phyloP scores from a whole-genome alignment of 2,797 vertebrate species.

The Alectoris magna region DNA sequence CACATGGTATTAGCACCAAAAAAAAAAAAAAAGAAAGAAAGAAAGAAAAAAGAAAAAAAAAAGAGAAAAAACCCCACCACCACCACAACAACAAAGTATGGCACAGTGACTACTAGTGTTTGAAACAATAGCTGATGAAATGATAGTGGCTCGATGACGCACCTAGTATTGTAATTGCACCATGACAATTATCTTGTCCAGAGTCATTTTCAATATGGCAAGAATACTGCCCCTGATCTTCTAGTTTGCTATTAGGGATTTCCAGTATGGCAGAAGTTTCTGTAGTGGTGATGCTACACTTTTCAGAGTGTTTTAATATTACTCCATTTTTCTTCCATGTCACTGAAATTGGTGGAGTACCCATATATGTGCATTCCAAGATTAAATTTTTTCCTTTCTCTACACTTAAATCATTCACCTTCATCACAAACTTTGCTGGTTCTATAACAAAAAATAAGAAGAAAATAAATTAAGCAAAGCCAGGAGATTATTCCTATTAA shows the following conservation, averaged over 20 bases:
- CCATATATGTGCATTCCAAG: slow-evolving; percentile 90
- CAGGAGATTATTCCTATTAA: not conserved
- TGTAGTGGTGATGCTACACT: slow-evolving; percentile 91
- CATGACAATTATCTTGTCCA: slow-evolving; percentile 89
- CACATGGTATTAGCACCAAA: slow-evolving; percentile 55
- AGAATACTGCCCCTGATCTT: slow-evolving; percentile 90
- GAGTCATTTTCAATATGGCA: slow-evolving; percentile 95
- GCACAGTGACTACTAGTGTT: slow-evolving; percentile 8
- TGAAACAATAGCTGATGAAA: not conserved
- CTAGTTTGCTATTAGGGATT: slow-evolving; percentile 88
- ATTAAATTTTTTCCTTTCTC: slow-evolving; percentile 91
- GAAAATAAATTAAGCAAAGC: slow-evolving; percentile 37
- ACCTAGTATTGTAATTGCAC: slow-evolving; percentile 91
- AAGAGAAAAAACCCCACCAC: too few relatives aligned
- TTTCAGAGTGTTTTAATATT: slow-evolving; percentile 90
- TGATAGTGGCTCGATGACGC: slow-evolving; percentile 66
- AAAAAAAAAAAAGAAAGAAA: not conserved
- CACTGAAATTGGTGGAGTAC: slow-evolving; percentile 93
- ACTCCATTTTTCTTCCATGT: slow-evolving; percentile 93
- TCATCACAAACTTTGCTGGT: slow-evolving; percentile 92
- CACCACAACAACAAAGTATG: too few relatives aligned
- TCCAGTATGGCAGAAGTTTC: slow-evolving; percentile 96
- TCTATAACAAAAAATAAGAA: slow-evolving; percentile 81
- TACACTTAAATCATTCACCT: slow-evolving; percentile 88
- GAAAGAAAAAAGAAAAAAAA: not conserved